Conservation (phyloP, 2,888 invertebrate genomes). For the Uloborus plumipes region DNA sequence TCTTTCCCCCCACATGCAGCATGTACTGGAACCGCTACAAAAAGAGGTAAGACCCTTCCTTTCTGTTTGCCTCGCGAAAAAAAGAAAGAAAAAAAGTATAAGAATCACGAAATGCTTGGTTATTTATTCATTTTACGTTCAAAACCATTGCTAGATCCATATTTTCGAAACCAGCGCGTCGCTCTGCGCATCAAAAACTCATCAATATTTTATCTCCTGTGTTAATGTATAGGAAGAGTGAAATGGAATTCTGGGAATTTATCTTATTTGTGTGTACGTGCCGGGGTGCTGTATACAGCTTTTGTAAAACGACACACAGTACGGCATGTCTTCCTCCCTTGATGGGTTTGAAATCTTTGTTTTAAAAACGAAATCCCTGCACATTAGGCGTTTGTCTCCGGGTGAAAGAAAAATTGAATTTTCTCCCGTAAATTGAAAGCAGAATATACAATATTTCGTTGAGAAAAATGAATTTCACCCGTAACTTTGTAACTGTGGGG, state of each 20-base stretch:
- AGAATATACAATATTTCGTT: no score
- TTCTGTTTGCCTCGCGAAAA: not conserved
- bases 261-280: slow-evolving; percentile 21
- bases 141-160: not conserved
- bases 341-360: slow-evolving; percentile 34
- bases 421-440: not conserved
- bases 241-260: slow-evolving; percentile 14
- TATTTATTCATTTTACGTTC: slow-evolving; percentile 46
- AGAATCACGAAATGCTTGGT: slow-evolving; percentile 7
- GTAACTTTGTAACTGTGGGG: no score
- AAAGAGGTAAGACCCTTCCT: slow-evolving; percentile 67
- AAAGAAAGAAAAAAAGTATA: slow-evolving; percentile 4
- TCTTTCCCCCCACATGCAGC: slow-evolving; percentile 64
- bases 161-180: slow-evolving; percentile 11
- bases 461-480: no score
- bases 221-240: slow-evolving; percentile 26
- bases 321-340: not conserved
- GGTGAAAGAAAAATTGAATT: not conserved
- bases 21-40: slow-evolving; percentile 69
- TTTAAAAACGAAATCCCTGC: slow-evolving; percentile 37
- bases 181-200: slow-evolving; percentile 17
- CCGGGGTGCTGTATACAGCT: not conserved
- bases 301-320: no score
- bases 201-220: slow-evolving; percentile 40
- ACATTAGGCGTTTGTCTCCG: not conserved